Percentiles rank a stretch among this genome's conserved stretches.
Evolutionary conservation across 2,113 vertebrate species (phyloP).

Genomic region (Girardinichthys multiradiatus): DNA sequence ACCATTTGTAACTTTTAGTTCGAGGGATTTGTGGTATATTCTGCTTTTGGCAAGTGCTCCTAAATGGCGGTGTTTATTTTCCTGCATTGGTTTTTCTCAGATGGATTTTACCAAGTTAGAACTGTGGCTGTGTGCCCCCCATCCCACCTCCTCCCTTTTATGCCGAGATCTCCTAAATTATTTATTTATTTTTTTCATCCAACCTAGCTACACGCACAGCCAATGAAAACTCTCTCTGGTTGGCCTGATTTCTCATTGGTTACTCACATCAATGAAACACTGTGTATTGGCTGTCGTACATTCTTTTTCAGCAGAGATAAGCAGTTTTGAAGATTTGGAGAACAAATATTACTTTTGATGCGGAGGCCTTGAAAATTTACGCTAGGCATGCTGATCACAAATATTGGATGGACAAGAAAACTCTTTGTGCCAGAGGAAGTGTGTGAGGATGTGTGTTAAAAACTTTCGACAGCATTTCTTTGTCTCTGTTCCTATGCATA

Average conservation of each 20-base stretch:
- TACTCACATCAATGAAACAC: constrained; percentile 62
- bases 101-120: constrained; percentile 52
- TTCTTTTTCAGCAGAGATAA: constrained; percentile 64
- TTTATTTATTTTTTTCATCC: constrained; percentile 36
- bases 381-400: constrained; percentile 50
- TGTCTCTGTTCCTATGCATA: constrained; percentile 27
- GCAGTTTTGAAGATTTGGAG: constrained; percentile 70
- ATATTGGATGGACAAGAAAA: constrained; percentile 47
- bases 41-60: constrained; percentile 36
- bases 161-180: constrained; percentile 54
- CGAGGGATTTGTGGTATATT: constrained; percentile 38
- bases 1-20: constrained; percentile 34
- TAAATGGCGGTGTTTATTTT: constrained; percentile 50
- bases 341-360: constrained; percentile 70
- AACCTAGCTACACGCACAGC: constrained; percentile 64
- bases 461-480: background rate
- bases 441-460: background rate
- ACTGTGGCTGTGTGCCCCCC: constrained; percentile 24
- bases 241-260: constrained; percentile 78
- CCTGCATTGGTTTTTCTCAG: constrained; percentile 35
- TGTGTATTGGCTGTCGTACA: constrained; percentile 61
- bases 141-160: too few species aligned
- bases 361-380: constrained; percentile 46
- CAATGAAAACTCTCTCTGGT: constrained; percentile 58
- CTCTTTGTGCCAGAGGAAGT: background rate